Evolutionary conservation across 2,797 vertebrate species (phyloP).

Genomic region (Sebastes trivittatus): DNA sequence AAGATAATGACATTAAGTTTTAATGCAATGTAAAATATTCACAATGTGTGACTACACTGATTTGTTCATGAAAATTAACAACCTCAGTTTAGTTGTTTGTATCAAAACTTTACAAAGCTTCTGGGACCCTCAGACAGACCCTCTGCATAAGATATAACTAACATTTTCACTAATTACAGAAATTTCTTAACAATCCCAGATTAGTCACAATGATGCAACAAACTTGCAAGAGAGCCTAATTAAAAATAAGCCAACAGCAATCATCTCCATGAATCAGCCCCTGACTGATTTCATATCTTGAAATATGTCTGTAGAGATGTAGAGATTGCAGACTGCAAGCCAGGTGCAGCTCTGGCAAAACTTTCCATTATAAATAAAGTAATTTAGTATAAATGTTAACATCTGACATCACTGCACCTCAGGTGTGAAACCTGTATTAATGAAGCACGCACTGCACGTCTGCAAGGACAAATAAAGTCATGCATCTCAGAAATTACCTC

Average conservation of each 20-base stretch:
- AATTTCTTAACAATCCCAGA: slow-evolving; percentile 69
- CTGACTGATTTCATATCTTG: slow-evolving; percentile 63
- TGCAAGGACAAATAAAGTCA: slow-evolving; percentile 50
- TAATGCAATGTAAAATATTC: slow-evolving; percentile 63
- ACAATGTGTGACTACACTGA: slow-evolving; percentile 49
- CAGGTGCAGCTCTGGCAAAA: slow-evolving; percentile 39
- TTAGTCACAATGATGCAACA: slow-evolving; percentile 72
- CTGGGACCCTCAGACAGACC: slow-evolving; percentile 52
- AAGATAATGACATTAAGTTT: slow-evolving; percentile 26
- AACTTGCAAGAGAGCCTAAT: slow-evolving; percentile 75
- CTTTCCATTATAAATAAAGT: slow-evolving; percentile 38
- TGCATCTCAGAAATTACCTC: slow-evolving; percentile 61
- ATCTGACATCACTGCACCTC: slow-evolving; percentile 49
- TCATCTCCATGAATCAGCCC: slow-evolving; percentile 48
- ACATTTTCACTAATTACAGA: slow-evolving; percentile 73
- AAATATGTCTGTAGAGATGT: slow-evolving; percentile 42
- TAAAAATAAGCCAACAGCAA: slow-evolving; percentile 69
- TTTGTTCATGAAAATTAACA: slow-evolving; percentile 59
- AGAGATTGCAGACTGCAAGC: slow-evolving; percentile 4
- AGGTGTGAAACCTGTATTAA: slow-evolving; percentile 62
- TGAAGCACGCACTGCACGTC: slow-evolving; percentile 29
- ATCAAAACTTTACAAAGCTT: slow-evolving; percentile 64
- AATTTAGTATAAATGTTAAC: slow-evolving; percentile 54
- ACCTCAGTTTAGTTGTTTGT: slow-evolving; percentile 51
- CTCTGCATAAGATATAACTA: slow-evolving; percentile 50